Evolutionary conservation across 2,113 vertebrate genomes (phyloP), one percentile per base, ranked within the genome.

Genomic region (Chunga burmeisteri): DNA sequence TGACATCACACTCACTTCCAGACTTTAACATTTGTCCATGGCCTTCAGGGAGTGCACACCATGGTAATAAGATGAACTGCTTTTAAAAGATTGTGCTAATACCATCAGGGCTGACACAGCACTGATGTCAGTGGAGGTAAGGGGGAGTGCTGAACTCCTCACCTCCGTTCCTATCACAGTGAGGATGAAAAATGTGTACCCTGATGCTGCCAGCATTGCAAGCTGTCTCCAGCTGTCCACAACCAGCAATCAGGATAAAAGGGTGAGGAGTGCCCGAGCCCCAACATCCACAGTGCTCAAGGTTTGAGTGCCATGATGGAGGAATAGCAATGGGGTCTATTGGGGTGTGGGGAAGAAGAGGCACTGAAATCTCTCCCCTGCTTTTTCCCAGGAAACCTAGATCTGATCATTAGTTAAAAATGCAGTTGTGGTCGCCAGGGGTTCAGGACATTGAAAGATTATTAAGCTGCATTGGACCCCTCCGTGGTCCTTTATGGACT

Each of bases 51-150:
- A 85, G 87, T 16, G 50, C 72, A 94, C 38, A 55, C 86, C 87
- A 55, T 34, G 13, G 87, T 88, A 91, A 96, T 74, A 90, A 88
- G 89, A 93, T 86, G 59, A 91, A 93, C 53, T 52, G 85, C 81
- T 83, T 74, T 92, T 78, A 96, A 95, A 94, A 87, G 85, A 94
- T 90, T 86, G 89, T 34, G 86, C 47, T 92, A 96, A 96, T 89
- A 93, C 91, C 78, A 42, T 52, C 84, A 73, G 63, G 81, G 85
- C 93, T 96, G 92, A 96, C 85, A 94, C 92, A 94, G 94, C 92
- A 85, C 50, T 86, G 93, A 85, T 96, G 90, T 80, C 93, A 77
- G 53, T 6, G 78, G 73, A 96, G 84, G 93, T 65, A 53, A 91
- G 46, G 53, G 53, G 62, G 74, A 70, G 22, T 10, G 44, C 36